Evolutionary conservation across 2,113 vertebrate genomes (phyloP).

Genomic region (Orcinus orca): DNA sequence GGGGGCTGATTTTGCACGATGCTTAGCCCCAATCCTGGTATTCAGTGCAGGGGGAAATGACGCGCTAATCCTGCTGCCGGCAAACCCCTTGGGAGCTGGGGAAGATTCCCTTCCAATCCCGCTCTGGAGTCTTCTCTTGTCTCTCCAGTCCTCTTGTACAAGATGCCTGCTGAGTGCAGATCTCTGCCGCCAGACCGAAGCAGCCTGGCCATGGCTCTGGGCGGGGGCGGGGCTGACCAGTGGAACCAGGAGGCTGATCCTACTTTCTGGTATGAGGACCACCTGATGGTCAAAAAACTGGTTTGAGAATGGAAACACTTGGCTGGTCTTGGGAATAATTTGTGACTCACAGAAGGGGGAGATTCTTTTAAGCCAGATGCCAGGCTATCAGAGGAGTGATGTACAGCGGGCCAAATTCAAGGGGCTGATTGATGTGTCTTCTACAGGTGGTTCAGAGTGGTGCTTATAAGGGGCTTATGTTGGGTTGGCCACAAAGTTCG

Average conservation of each 20-base stretch:
- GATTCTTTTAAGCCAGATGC: not conserved
- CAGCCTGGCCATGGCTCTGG: not conserved
- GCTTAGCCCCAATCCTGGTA: not conserved
- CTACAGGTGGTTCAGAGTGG: not conserved
- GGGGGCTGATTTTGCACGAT: not conserved
- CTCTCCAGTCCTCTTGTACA: not conserved
- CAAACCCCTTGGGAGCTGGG: not conserved
- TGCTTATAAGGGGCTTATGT: not conserved
- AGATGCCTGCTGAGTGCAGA: not conserved
- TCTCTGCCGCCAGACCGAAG: not conserved
- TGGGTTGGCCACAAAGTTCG: no score
- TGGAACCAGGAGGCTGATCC: not conserved
- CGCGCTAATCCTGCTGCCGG: not conserved
- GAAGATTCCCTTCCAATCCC: not conserved
- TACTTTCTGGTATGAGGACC: not conserved
- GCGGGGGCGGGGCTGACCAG: not conserved
- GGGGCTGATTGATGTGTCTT: not conserved
- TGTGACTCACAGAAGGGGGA: not conserved
- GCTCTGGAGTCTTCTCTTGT: not conserved
- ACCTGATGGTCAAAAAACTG: fast-evolving
- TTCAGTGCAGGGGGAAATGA: not conserved
- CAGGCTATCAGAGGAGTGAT: not conserved
- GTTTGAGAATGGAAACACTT: no score
- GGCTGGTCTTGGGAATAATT: not conserved
- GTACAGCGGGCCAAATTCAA: no score